Evolutionary conservation across 1,140 invertebrate genomes (phyloP).

Genomic region (Cyrtorhinus lividipennis): DNA sequence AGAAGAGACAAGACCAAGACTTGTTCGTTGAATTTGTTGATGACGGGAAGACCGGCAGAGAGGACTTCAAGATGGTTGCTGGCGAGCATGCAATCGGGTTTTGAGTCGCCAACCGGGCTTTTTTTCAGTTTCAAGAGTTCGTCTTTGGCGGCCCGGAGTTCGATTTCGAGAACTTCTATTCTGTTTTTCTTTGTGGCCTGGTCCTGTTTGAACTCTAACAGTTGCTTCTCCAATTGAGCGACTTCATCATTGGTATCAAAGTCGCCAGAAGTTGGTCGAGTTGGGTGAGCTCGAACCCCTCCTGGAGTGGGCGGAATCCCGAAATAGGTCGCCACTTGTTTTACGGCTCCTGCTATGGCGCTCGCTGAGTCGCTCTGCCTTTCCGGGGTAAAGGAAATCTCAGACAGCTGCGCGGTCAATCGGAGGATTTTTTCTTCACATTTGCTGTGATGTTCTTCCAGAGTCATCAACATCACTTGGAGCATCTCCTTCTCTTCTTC

Average conservation of each 20-base stretch:
- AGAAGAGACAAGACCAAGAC: background rate
- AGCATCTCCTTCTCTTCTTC: background rate
- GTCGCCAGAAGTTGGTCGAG: no score
- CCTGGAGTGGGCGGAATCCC: background rate
- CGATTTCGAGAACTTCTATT: constrained; percentile 5
- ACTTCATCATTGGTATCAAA: no score
- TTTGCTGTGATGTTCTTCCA: background rate
- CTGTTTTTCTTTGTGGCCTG: background rate
- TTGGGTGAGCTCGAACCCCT: no score
- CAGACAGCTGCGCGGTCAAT: no score
- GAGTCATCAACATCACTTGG: background rate
- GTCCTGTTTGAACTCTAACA: background rate
- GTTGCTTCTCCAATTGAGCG: background rate
- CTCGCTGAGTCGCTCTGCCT: background rate
- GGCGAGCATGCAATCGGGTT: background rate
- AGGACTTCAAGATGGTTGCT: background rate
- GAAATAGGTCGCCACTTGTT: background rate
- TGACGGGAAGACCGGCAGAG: background rate
- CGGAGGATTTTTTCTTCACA: background rate
- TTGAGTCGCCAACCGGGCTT: background rate
- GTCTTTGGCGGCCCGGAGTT: background rate
- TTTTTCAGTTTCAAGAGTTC: background rate
- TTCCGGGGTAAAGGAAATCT: no score
- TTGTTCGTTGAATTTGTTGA: constrained; percentile 10
- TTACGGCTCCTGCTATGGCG: background rate